phyloP scores from a whole-genome alignment of 1,140 invertebrate genomes.

The Delia radicum region DNA sequence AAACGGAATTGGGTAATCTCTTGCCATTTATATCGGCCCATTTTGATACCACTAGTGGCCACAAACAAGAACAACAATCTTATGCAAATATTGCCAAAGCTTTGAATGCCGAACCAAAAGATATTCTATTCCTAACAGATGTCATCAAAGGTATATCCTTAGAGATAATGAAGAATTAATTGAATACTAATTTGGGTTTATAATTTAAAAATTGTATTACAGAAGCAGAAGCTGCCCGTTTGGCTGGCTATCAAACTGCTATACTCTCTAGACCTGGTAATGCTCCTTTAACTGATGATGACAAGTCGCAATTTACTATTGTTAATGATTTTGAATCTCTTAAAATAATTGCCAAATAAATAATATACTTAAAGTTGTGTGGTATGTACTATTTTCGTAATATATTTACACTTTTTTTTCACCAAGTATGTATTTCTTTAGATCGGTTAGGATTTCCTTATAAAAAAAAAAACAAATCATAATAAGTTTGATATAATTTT shows the following conservation, averaged over 20 bases:
- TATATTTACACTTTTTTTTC: too few species aligned
- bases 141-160: slow-evolving; percentile 67
- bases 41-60: slow-evolving; percentile 84
- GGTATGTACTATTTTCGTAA: too few species aligned
- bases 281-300: slow-evolving; percentile 55
- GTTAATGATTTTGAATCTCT: slow-evolving; percentile 33
- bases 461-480: too few species aligned
- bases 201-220: slow-evolving; percentile 28
- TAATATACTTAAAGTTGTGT: too few species aligned
- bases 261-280: slow-evolving; percentile 80
- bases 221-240: slow-evolving; percentile 80
- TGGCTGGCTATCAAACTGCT: slow-evolving; percentile 68
- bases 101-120: slow-evolving; percentile 63
- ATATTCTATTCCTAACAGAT: slow-evolving; percentile 86
- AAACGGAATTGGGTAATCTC: slow-evolving; percentile 77
- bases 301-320: slow-evolving; percentile 29
- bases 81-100: slow-evolving; percentile 75
- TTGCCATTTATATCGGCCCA: slow-evolving; percentile 72
- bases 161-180: too few species aligned
- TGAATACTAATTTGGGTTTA: background rate
- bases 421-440: too few species aligned
- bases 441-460: too few species aligned
- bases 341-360: slow-evolving; percentile 22
- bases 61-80: slow-evolving; percentile 72
- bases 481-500: too few species aligned